Evolutionary conservation across 2,113 vertebrate genomes (phyloP), one percentile per base, ranked within the genome.

Genomic region (Salminus brasiliensis): DNA sequence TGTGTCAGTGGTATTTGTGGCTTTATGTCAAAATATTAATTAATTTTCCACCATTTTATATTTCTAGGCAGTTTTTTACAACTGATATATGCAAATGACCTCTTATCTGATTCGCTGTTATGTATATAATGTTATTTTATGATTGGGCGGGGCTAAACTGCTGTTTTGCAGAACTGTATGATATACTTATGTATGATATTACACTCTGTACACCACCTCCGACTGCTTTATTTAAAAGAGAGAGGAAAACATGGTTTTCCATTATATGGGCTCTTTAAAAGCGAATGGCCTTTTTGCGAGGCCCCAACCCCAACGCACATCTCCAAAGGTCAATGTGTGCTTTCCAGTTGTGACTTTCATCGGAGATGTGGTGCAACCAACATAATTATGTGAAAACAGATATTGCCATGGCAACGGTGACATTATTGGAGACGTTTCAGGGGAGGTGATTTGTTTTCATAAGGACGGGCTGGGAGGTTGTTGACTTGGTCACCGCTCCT

Each of bases 401-500:
- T 62, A 65, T 85, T 62, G 32, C 84, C 69, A 82, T 85, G 63
- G 77, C 77, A 82, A 82, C 84, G 41, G 60, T 79, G 67, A 68
- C 72, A 76, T 39, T 60, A 71, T 36, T 43, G 68, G 36, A 71
- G 74, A 5, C 11, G 43, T 45, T 43, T 69, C 69, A 59, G 72
- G 63, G 49, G 65, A 69, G 59, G 69, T 69, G 62, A 49, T 62
- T 45, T 81, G 45, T 78, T 74, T 75, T 84, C 70, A 49, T 69
- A n/a, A 52, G 62, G 65, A 21, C 8, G 49, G 80, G 55, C 34
- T 72, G 53, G 71, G 66, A 41, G 78, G 36, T 45, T n/a, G 36
- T 25, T 76, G 67, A 67, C 30, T 32, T 76, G 53, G 72, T 52
- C 80, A 76, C 47, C 49, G 70, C 60, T 81, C 47, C 62, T 74